Evolutionary conservation across 2,113 vertebrate genomes (phyloP).

Genomic region (Stercorarius parasiticus): DNA sequence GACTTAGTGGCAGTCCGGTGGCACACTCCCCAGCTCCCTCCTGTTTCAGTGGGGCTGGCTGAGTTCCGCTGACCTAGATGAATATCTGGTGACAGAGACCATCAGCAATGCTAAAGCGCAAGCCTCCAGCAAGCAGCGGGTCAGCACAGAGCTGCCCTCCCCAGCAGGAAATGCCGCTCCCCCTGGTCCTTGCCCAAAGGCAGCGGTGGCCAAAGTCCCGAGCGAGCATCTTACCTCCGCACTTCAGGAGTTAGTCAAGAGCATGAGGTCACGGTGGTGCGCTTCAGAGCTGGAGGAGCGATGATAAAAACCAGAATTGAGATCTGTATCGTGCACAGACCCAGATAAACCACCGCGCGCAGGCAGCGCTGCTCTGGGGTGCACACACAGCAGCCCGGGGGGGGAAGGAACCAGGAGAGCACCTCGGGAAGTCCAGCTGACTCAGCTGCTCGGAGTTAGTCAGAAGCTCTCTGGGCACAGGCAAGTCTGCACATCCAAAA

Average conservation of each 20-base stretch:
- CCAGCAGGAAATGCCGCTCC: not conserved
- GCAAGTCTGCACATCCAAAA: not conserved
- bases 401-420: not conserved
- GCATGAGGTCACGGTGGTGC: fast-evolving
- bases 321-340: not conserved
- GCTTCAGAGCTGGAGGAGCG: not conserved
- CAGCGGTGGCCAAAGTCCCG: not conserved
- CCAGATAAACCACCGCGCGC: fast-evolving
- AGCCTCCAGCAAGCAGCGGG: not conserved
- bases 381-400: fast-evolving
- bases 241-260: fast-evolving
- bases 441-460: not conserved
- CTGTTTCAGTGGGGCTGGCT: not conserved
- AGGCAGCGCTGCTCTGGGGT: fast-evolving
- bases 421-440: not conserved
- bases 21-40: not conserved
- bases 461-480: not conserved
- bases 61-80: not conserved
- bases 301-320: fast-evolving
- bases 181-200: fast-evolving
- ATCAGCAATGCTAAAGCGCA: not conserved
- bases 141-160: not conserved
- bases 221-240: not conserved
- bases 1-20: not conserved
- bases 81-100: not conserved